Evolutionary conservation across 2,888 invertebrate genomes (phyloP).

Genomic region (Pherbina coryleti): DNA sequence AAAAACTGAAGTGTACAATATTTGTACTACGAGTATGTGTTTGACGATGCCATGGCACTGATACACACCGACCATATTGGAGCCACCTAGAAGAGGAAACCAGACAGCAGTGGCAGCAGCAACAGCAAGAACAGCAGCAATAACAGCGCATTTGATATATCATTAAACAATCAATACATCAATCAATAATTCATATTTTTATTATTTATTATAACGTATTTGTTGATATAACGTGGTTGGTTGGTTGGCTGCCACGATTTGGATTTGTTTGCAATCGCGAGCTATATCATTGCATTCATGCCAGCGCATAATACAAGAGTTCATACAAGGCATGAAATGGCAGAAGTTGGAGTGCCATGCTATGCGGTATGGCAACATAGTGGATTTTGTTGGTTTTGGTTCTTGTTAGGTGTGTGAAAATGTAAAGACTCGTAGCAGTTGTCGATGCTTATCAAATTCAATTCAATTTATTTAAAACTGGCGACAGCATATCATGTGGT

Average conservation of each 20-base stretch:
- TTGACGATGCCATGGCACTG: conserved; percentile 11
- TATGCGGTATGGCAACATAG: not conserved
- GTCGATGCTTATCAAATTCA: conserved; percentile 11
- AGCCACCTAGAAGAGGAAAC: not conserved
- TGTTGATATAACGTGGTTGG: not conserved
- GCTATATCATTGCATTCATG: conserved; percentile 9
- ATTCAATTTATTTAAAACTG: conserved; percentile 19
- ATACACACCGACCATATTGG: not conserved
- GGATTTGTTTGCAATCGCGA: not conserved
- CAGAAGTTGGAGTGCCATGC: not conserved
- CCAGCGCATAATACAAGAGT: not conserved
- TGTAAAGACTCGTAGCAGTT: not conserved
- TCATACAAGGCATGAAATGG: not conserved
- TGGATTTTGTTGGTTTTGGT: not conserved
- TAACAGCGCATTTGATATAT: conserved; percentile 20
- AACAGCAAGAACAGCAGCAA: not conserved
- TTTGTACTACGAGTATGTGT: not conserved
- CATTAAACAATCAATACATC: conserved; percentile 37
- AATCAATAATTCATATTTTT: conserved; percentile 31
- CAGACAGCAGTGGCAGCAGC: not conserved
- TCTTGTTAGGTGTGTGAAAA: not conserved
- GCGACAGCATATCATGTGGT: not conserved
- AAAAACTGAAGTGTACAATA: not conserved
- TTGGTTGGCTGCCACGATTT: not conserved
- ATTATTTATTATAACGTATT: conserved; percentile 30